Evolutionary conservation across 2,113 vertebrate genomes (phyloP).

Genomic region (Chiloscyllium plagiosum): DNA sequence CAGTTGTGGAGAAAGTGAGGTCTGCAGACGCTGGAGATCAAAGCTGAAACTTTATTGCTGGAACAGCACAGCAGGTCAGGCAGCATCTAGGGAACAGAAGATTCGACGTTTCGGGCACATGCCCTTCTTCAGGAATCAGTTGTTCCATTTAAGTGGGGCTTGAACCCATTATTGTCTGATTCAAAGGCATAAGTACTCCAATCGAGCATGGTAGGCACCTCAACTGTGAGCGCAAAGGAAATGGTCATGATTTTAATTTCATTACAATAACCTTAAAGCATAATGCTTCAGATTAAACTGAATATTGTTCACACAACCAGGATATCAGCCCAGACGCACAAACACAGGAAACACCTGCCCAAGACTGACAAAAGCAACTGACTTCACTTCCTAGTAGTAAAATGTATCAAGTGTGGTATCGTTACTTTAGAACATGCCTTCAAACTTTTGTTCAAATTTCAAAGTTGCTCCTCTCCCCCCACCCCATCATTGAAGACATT

Average conservation of each 20-base stretch:
- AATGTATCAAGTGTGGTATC: neutral
- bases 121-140: no score
- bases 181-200: neutral
- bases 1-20: no score
- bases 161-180: neutral
- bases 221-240: neutral
- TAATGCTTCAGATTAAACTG: neutral
- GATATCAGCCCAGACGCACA: neutral
- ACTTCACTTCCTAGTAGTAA: neutral
- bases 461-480: neutral
- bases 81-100: no score
- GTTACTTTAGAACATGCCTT: neutral
- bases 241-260: neutral
- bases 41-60: no score
- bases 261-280: neutral
- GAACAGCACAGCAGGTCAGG: no score
- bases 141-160: no score
- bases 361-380: neutral
- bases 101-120: no score
- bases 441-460: neutral
- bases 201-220: neutral
- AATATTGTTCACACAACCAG: neutral
- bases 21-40: no score
- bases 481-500: neutral
- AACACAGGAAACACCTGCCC: slow-evolving; percentile 2